Conservation (phyloP, 2,888 invertebrate genomes). For the Sabatieria punctata region DNA sequence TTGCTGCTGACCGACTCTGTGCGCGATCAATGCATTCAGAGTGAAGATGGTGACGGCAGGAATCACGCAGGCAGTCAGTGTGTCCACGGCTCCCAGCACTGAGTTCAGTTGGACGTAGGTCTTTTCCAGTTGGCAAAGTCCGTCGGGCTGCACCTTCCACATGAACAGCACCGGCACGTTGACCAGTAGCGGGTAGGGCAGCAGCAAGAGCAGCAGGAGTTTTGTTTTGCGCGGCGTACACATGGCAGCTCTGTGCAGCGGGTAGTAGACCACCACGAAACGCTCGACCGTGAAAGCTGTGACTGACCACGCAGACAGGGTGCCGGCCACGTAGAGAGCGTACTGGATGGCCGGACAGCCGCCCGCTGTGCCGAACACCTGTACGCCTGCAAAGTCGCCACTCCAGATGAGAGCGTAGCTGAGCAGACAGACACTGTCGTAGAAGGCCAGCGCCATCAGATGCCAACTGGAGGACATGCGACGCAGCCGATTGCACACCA, state of each 20-base stretch:
- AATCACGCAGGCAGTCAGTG: conserved; percentile 20
- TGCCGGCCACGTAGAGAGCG: conserved; percentile 23
- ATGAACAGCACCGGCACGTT: conserved; percentile 24
- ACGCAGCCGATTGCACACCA: conserved; percentile 2
- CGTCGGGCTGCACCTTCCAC: conserved; percentile 10
- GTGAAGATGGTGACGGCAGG: conserved; percentile 22
- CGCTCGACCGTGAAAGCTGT: conserved; percentile 30
- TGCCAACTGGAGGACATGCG: not conserved
- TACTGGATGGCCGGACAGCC: conserved; percentile 18
- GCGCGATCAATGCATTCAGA: conserved; percentile 13
- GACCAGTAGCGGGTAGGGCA: conserved; percentile 16
- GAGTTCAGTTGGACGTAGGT: not conserved
- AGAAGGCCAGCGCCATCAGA: conserved; percentile 2
- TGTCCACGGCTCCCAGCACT: conserved; percentile 15
- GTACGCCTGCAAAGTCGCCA: too few relatives aligned
- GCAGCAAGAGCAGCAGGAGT: conserved; percentile 13
- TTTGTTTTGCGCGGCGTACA: conserved; percentile 19
- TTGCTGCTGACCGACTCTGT: conserved; percentile 51
- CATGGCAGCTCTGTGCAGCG: conserved; percentile 18
- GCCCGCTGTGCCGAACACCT: too few relatives aligned
- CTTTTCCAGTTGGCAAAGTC: not conserved
- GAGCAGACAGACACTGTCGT: conserved; percentile 1
- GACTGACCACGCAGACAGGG: conserved; percentile 27
- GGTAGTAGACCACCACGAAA: conserved; percentile 25
- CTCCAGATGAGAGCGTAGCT: too few relatives aligned